Percentiles rank a stretch among this genome's conserved stretches.
These are phyloP conservation scores for Meleagris gallopavo DNA, from an alignment of 2,113 vertebrate species.

Conservation along the genomic window DNA sequence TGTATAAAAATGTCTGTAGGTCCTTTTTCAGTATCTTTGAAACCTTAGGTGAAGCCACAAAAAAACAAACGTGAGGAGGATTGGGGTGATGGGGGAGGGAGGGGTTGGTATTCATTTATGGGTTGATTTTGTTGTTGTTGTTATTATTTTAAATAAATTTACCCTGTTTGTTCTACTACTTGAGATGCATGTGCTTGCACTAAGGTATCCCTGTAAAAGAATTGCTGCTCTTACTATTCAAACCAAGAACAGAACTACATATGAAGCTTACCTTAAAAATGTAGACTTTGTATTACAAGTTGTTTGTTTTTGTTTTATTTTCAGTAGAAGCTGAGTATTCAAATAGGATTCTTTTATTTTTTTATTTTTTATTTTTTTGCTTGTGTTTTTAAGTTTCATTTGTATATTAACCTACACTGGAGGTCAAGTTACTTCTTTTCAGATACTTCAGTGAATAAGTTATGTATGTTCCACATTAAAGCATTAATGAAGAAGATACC, in stretches of 20 bases:
- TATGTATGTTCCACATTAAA: background rate
- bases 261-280: background rate
- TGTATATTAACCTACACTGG: background rate
- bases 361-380: background rate
- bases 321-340: background rate
- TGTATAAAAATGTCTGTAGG: background rate
- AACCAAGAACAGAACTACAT: background rate
- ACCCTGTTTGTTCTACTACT: background rate
- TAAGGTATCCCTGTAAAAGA: background rate
- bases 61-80: background rate
- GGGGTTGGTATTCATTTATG: too few species aligned
- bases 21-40: background rate
- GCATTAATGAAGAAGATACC: slow-evolving; percentile 18
- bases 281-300: background rate
- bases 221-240: background rate
- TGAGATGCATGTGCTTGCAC: background rate
- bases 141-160: background rate
- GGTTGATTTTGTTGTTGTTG: background rate
- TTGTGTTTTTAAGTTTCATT: background rate
- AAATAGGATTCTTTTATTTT: background rate
- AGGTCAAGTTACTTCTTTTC: background rate
- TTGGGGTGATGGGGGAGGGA: background rate
- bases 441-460: background rate
- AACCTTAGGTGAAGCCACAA: background rate
- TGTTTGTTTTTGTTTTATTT: background rate